Conservation (phyloP, 2,888 invertebrate species). For the Lobophora halterata region DNA sequence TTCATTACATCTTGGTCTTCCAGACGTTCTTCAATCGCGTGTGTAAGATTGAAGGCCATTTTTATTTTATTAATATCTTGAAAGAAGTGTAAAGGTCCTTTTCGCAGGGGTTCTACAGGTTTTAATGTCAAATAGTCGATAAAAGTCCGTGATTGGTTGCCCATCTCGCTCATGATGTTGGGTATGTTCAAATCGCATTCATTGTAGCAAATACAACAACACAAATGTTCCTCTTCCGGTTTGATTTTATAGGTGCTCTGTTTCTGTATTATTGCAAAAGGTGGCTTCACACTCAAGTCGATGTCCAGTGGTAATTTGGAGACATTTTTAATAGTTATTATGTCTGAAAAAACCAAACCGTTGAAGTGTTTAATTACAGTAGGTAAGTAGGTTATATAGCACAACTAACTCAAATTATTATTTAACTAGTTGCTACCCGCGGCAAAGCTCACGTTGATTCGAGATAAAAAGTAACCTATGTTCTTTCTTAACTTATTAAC, state of each 20-base stretch:
- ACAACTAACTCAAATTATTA: too few species aligned
- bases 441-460: too few species aligned
- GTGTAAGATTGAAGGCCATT: slow-evolving; percentile 63
- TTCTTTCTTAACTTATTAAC: too few species aligned
- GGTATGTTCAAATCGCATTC: slow-evolving; percentile 57
- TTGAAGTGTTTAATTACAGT: too few species aligned
- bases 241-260: slow-evolving; percentile 58
- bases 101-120: slow-evolving; percentile 56
- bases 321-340: slow-evolving; percentile 76
- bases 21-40: slow-evolving; percentile 57
- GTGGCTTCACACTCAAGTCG: slow-evolving; percentile 67
- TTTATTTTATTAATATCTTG: slow-evolving; percentile 71
- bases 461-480: too few species aligned
- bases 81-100: slow-evolving; percentile 61
- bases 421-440: too few species aligned
- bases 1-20: slow-evolving; percentile 71
- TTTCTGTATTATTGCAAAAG: slow-evolving; percentile 72
- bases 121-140: slow-evolving; percentile 63
- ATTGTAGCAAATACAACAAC: slow-evolving; percentile 64
- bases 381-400: too few species aligned
- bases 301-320: slow-evolving; percentile 74
- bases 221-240: slow-evolving; percentile 53
- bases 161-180: slow-evolving; percentile 48
- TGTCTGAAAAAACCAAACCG: slow-evolving; percentile 67
- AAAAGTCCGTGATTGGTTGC: slow-evolving; percentile 49